Conservation (phyloP, 1,140 invertebrate genomes). For the Drosophila lini region DNA sequence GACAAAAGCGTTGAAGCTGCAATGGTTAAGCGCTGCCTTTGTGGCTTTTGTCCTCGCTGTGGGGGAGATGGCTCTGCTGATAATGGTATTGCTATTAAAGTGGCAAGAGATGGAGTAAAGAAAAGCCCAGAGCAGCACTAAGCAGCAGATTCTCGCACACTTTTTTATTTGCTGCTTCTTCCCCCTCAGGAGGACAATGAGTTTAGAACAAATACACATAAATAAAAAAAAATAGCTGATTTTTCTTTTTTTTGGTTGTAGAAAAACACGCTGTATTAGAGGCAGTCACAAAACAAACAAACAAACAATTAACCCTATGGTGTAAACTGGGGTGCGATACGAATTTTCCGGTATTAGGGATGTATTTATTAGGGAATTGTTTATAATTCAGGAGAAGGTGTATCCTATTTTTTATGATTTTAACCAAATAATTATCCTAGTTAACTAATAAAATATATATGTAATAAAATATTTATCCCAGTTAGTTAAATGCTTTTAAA, state of each 20-base stretch:
- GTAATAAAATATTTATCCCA: too few relatives aligned
- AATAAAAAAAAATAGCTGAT: slow-evolving; percentile 40
- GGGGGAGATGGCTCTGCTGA: slow-evolving; percentile 31
- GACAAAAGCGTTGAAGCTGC: slow-evolving; percentile 23
- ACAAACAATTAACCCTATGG: slow-evolving; percentile 60
- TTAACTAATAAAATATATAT: too few relatives aligned
- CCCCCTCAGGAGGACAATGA: slow-evolving; percentile 38
- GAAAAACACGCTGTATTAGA: slow-evolving; percentile 31
- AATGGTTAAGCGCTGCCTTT: slow-evolving; percentile 26
- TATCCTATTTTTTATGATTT: too few relatives aligned
- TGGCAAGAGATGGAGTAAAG: slow-evolving; percentile 22
- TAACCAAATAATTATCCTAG: too few relatives aligned
- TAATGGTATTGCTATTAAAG: slow-evolving; percentile 58
- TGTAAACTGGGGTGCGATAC: slow-evolving; percentile 3
- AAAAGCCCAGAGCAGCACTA: slow-evolving; percentile 10
- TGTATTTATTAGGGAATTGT: not conserved
- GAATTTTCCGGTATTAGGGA: not conserved
- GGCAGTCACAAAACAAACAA: slow-evolving; percentile 32
- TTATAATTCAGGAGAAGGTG: not conserved
- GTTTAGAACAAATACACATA: slow-evolving; percentile 50
- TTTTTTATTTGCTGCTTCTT: not conserved
- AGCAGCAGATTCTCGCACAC: not conserved
- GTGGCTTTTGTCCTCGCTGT: slow-evolving; percentile 28
- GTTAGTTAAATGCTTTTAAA: too few relatives aligned
- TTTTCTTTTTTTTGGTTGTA: slow-evolving; percentile 3